Base-by-base conservation (phyloP, 2,888 invertebrate genomes). In the Drosophila mimica region DNA sequence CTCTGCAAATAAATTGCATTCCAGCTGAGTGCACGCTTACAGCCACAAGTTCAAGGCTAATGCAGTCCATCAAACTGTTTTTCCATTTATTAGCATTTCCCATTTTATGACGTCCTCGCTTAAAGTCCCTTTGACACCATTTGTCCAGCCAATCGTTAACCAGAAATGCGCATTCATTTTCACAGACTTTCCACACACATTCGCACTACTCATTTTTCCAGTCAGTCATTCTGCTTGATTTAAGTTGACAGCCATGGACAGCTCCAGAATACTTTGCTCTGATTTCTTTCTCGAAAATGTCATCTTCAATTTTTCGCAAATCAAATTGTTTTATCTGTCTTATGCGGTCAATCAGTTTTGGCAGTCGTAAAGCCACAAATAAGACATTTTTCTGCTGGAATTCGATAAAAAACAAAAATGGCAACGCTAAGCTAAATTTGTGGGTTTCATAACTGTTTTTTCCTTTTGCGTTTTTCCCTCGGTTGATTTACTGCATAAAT, bases 11-110 rank as follows among this genome's bases (percentile, higher is more conserved):
- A 75, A 79, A 87, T 83, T 80, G 70, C 75, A 56, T 81, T 79
- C 59, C 53, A 64, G 76, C 63, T 79, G 74, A 40, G 36, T 49
- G 71, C 36, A 53, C 11, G 20, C 53, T 31, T 38, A 58, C 49
- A 59, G 49, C 38, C 61, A 43, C 82, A 82, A 83, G 81, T 81
- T 81, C 81, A 81, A 81, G 83, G 83, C 83, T 83, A 80, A 70
- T 69, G 66, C 63, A 48, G 46, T 40, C 52, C 70, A 78, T 53
- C 60, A 68, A 71, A 56, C 17, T 46, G 38, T 52, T 34, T 38
- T 43, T 52, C 46, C 58, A 73, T 82, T 80, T 75, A 67, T 75
- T 66, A 63, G 28, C 52, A 30, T 62, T 46, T 46, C 25, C 9
- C 43, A 38, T 63, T 79, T 65, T 66, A 66, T 63, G 64, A 53